phyloP scores from a whole-genome alignment of 1,140 invertebrate species.

The Drosophila pseudoananassae region DNA sequence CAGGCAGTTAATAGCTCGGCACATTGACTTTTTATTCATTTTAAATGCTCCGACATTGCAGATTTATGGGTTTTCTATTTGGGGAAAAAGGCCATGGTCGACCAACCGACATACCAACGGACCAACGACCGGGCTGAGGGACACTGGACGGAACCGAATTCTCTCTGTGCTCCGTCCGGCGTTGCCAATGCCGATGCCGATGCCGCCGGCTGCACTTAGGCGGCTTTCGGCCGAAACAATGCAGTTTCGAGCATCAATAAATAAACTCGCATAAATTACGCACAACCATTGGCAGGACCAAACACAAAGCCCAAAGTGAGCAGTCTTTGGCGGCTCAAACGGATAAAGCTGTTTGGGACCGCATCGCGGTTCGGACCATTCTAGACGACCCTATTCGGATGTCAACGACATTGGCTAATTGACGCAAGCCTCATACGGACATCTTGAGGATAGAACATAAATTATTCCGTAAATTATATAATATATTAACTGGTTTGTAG shows the following conservation, averaged over 20 bases:
- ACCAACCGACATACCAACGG: slow-evolving; percentile 21
- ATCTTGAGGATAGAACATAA: background rate
- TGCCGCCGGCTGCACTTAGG: slow-evolving; percentile 70
- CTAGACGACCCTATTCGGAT: slow-evolving; percentile 7
- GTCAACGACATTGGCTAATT: slow-evolving; percentile 63
- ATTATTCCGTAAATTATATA: background rate
- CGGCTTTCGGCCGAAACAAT: slow-evolving; percentile 74
- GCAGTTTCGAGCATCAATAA: slow-evolving; percentile 72
- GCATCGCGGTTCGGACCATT: slow-evolving; percentile 6
- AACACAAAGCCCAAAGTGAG: slow-evolving; percentile 46
- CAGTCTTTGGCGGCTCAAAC: slow-evolving; percentile 12
- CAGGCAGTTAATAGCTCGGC: slow-evolving; percentile 81
- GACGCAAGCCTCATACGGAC: slow-evolving; percentile 12
- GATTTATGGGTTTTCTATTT: slow-evolving; percentile 81
- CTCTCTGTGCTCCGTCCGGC: slow-evolving; percentile 5
- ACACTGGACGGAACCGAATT: slow-evolving; percentile 7
- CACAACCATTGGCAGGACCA: slow-evolving; percentile 57
- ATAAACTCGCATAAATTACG: slow-evolving; percentile 81
- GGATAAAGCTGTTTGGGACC: background rate
- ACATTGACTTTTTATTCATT: slow-evolving; percentile 82
- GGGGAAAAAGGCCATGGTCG: slow-evolving; percentile 55
- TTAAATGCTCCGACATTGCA: slow-evolving; percentile 79
- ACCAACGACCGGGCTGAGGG: slow-evolving; percentile 1
- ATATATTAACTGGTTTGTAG: no score
- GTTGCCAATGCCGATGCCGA: slow-evolving; percentile 14